Evolutionary conservation across 2,797 vertebrate genomes (phyloP).

Genomic region (Molothrus ater): DNA sequence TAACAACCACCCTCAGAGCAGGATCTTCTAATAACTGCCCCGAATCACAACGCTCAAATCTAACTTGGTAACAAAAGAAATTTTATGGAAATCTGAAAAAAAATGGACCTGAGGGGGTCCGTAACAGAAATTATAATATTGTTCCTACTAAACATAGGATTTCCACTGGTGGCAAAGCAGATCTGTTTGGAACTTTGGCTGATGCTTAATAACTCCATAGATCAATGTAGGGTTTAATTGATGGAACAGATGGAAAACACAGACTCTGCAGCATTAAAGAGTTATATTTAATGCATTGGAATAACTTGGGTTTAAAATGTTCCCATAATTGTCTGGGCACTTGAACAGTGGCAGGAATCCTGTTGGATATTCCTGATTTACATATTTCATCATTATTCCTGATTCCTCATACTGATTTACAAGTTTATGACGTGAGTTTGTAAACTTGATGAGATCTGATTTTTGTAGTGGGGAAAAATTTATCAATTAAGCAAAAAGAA

Average conservation of each 20-base stretch:
- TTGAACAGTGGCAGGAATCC: constrained; percentile 11
- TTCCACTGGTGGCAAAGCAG: constrained; percentile 39
- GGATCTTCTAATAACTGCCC: neutral
- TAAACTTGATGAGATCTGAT: neutral
- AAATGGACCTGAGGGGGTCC: neutral
- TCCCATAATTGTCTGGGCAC: constrained; percentile 39
- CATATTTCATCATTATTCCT: no score
- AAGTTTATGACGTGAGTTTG: neutral
- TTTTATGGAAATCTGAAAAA: neutral
- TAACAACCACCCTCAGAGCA: neutral
- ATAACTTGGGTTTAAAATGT: constrained; percentile 60
- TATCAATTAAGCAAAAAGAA: neutral
- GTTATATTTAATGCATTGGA: constrained; percentile 66
- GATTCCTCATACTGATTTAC: neutral
- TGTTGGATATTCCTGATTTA: neutral
- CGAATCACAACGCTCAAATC: neutral
- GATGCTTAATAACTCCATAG: constrained; percentile 71
- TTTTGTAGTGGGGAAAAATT: neutral
- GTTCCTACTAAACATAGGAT: neutral
- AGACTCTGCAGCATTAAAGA: constrained; percentile 62
- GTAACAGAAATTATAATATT: neutral
- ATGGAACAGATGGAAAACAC: constrained; percentile 72
- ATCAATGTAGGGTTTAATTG: constrained; percentile 68
- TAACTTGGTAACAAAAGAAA: neutral
- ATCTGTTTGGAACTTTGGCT: constrained; percentile 52